phyloP scores from a whole-genome alignment of 2,888 invertebrate species.

The Troides oblongomaculatus region DNA sequence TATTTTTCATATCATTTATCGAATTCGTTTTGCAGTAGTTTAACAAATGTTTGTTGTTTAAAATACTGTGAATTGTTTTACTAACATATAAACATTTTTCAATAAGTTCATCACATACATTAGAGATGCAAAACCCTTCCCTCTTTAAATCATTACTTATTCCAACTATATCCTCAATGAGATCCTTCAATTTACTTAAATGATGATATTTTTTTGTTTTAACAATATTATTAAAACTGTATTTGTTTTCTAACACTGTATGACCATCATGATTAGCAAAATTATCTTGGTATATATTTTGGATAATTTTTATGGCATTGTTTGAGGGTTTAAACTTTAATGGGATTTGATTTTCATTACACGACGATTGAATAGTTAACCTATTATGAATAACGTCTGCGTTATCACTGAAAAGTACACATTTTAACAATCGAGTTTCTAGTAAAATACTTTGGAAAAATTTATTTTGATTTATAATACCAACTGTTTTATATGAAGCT shows the following conservation, averaged over 20 bases:
- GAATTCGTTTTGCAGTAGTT: not conserved
- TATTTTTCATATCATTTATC: not conserved
- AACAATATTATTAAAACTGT: not conserved
- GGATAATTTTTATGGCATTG: not conserved
- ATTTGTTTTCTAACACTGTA: not conserved
- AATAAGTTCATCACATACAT: not conserved
- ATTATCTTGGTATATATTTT: not conserved
- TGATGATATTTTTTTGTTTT: not conserved
- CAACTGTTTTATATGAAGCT: not conserved
- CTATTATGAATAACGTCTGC: not conserved
- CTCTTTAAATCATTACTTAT: not conserved
- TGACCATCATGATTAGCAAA: not conserved
- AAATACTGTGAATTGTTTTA: not conserved
- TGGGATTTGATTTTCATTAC: not conserved
- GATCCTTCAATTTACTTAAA: not conserved
- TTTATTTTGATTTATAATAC: not conserved
- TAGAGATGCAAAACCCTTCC: not conserved
- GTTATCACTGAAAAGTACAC: not conserved
- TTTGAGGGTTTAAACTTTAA: not conserved
- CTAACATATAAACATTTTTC: not conserved
- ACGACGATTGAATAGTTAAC: not conserved
- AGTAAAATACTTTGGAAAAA: not conserved
- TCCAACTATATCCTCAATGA: not conserved
- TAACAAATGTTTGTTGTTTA: slow-evolving; percentile 2
- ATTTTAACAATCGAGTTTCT: not conserved